These are phyloP conservation scores for Spea bombifrons DNA, from an alignment of 2,113 vertebrate genomes.

Conservation along the genomic window DNA sequence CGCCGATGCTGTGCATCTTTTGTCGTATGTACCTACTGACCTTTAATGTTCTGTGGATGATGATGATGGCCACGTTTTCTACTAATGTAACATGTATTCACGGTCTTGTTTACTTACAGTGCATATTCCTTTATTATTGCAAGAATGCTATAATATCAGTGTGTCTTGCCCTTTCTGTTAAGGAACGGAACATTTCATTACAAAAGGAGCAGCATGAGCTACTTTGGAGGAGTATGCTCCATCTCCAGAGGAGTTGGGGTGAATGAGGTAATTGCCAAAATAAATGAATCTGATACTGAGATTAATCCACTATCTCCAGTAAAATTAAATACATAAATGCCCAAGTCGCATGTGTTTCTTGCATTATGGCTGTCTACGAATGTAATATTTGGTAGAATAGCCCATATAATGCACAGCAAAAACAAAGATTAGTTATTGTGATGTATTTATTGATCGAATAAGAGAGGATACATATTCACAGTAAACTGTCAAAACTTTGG, in stretches of 20 bases:
- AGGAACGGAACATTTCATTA: constrained; percentile 95
- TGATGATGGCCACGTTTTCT: background rate
- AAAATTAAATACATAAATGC: no score
- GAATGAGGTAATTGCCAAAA: constrained; percentile 79
- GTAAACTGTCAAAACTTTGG: no score
- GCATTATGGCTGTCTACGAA: no score
- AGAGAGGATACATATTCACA: no score
- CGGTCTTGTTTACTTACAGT: background rate
- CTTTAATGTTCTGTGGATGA: background rate
- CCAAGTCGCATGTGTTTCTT: no score
- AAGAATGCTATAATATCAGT: constrained; percentile 2
- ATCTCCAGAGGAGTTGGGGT: constrained; percentile 87
- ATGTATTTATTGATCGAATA: no score
- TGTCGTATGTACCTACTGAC: constrained; percentile 76
- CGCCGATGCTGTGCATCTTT: constrained; percentile 88
- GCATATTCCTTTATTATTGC: constrained; percentile 34
- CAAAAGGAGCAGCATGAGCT: constrained; percentile 86
- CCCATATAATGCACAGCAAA: no score
- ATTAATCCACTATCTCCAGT: no score
- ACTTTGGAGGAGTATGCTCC: constrained; percentile 92
- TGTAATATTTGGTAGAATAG: no score
- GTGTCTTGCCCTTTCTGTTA: constrained; percentile 29
- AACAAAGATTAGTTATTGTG: no score
- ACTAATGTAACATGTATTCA: background rate
- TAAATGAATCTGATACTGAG: no score